Evolutionary conservation across 2,113 vertebrate genomes (phyloP).

Genomic region (Scytalopus superciliaris): DNA sequence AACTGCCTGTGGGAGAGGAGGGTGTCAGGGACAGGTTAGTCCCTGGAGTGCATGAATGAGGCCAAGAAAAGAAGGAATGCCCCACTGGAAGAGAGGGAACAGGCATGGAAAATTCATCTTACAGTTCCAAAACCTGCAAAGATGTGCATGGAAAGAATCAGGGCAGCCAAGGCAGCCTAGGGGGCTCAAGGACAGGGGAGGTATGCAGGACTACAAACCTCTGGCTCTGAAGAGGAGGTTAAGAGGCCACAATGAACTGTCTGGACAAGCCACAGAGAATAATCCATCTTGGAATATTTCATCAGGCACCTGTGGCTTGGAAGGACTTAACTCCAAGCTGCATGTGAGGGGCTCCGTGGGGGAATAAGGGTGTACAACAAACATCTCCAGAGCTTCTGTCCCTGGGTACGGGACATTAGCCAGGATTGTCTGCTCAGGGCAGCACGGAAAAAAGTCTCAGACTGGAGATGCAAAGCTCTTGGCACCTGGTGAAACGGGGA

Average conservation of each 20-base stretch:
- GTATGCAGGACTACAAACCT: neutral
- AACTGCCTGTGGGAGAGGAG: neutral
- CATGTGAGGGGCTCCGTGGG: neutral
- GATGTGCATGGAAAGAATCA: neutral
- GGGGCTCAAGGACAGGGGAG: neutral
- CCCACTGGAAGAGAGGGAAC: neutral
- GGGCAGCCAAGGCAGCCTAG: neutral
- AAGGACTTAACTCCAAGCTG: neutral
- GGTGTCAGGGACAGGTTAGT: neutral
- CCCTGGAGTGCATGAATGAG: neutral
- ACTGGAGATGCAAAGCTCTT: neutral
- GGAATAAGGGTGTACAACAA: neutral
- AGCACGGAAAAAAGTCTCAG: neutral
- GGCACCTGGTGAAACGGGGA: neutral
- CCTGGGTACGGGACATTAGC: neutral
- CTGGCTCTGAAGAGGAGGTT: neutral
- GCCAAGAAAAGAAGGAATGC: neutral
- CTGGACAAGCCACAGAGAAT: accelerated
- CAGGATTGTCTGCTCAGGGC: neutral
- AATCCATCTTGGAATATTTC: neutral
- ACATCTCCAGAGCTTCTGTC: neutral
- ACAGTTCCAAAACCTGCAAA: neutral
- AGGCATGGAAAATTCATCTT: neutral
- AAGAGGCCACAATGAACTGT: neutral
- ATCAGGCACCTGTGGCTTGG: neutral